These are phyloP conservation scores for Zeuzera pyrina DNA, from an alignment of 2,888 invertebrate genomes.

Conservation along the genomic window DNA sequence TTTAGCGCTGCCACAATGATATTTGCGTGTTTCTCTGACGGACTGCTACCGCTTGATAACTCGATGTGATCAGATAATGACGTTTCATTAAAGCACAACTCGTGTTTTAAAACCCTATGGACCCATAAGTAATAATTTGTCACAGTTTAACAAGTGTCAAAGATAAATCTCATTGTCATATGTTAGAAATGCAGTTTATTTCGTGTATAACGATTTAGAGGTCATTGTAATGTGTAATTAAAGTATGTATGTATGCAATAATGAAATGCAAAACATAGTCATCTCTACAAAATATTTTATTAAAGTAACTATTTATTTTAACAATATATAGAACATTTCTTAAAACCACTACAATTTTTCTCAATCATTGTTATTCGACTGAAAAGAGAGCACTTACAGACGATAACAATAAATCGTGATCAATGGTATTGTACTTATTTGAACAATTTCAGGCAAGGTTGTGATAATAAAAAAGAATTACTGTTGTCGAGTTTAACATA, in stretches of 20 bases:
- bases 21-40: slow-evolving; percentile 4
- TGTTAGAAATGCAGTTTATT: too few species aligned
- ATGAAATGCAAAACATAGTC: too few species aligned
- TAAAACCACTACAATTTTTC: too few species aligned
- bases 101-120: slow-evolving; percentile 1
- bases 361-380: too few species aligned
- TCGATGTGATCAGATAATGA: slow-evolving; percentile 4
- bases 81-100: slow-evolving; percentile 1
- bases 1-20: neutral
- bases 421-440: too few species aligned
- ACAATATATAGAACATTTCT: too few species aligned
- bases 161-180: too few species aligned
- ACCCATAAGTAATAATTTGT: slow-evolving; percentile 8
- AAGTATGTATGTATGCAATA: too few species aligned
- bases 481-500: slow-evolving; percentile 55
- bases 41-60: slow-evolving; percentile 5
- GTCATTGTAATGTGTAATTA: too few species aligned
- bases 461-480: slow-evolving; percentile 44
- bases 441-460: slow-evolving; percentile 30
- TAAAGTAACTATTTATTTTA: too few species aligned
- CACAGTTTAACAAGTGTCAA: slow-evolving; percentile 6
- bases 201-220: too few species aligned
- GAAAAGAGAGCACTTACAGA: neutral
- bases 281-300: too few species aligned
- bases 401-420: slow-evolving; percentile 16